These are phyloP conservation scores for Xestia c-nigrum DNA, from an alignment of 2,888 invertebrate species.

Conservation along the genomic window DNA sequence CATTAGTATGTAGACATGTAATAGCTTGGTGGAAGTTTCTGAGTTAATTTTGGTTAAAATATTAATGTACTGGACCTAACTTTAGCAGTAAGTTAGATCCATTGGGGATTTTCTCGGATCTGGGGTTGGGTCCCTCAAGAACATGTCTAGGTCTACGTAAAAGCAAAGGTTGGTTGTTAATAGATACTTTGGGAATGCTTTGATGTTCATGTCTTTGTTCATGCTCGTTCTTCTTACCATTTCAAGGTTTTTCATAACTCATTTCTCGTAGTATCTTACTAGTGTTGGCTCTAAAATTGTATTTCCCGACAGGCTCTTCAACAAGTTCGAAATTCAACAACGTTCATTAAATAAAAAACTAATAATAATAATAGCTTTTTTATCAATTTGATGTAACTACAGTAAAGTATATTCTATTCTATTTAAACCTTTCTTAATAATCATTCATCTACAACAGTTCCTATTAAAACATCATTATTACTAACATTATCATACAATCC, in stretches of 20 bases:
- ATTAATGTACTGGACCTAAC: not conserved
- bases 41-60: conserved; percentile 7
- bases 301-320: not conserved
- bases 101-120: not conserved
- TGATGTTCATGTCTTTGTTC: not conserved
- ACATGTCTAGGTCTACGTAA: not conserved
- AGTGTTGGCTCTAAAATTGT: not conserved
- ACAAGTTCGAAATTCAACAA: not conserved
- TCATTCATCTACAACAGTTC: not conserved
- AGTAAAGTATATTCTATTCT: not conserved
- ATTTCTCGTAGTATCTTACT: not conserved
- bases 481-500: not conserved
- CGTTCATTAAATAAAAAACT: no score
- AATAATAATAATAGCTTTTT: no score
- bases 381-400: not conserved
- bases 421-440: not conserved
- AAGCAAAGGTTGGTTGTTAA: not conserved
- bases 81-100: not conserved
- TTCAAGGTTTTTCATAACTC: not conserved
- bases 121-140: not conserved
- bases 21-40: conserved; percentile 2
- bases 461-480: not conserved
- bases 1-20: not conserved
- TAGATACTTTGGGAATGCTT: not conserved
- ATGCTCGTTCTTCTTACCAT: not conserved